Conservation (phyloP, 2,797 vertebrate species). For the Anas bernieri region DNA sequence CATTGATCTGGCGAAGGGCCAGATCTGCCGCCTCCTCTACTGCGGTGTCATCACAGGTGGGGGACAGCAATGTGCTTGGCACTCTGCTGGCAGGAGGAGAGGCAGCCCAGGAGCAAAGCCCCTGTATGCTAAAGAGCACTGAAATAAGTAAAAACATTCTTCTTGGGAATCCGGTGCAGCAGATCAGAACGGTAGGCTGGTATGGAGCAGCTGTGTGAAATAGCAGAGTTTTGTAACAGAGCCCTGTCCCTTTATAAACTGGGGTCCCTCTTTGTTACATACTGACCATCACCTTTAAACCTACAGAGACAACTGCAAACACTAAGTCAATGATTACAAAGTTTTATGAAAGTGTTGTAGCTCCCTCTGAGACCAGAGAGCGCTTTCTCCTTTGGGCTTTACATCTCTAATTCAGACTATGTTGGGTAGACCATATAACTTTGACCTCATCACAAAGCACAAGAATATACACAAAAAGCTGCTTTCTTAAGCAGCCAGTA, state of each 20-base stretch:
- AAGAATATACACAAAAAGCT: not conserved
- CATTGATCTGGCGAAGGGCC: slow-evolving; percentile 71
- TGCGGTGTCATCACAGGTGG: not conserved
- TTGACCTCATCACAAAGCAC: not conserved
- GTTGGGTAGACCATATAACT: not conserved
- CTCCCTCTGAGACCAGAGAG: not conserved
- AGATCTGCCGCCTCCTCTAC: slow-evolving; percentile 49
- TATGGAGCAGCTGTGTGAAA: not conserved
- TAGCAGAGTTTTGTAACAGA: not conserved
- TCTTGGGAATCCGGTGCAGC: not conserved
- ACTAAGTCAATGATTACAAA: slow-evolving; percentile 66
- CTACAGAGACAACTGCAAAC: slow-evolving; percentile 33
- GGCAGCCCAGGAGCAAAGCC: not conserved
- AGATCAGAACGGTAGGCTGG: not conserved
- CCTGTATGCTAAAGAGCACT: slow-evolving; percentile 38
- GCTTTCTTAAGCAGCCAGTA: not conserved
- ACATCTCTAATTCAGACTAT: not conserved
- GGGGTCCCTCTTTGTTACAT: not conserved
- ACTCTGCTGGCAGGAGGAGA: accelerated
- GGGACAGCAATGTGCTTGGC: not conserved
- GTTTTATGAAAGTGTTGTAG: not conserved
- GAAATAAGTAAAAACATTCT: slow-evolving; percentile 53
- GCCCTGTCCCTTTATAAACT: not conserved
- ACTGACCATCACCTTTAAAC: slow-evolving; percentile 43
- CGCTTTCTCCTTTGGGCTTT: not conserved